Base-by-base conservation (phyloP, 2,888 invertebrate genomes). In the Eupithecia vulgata region DNA sequence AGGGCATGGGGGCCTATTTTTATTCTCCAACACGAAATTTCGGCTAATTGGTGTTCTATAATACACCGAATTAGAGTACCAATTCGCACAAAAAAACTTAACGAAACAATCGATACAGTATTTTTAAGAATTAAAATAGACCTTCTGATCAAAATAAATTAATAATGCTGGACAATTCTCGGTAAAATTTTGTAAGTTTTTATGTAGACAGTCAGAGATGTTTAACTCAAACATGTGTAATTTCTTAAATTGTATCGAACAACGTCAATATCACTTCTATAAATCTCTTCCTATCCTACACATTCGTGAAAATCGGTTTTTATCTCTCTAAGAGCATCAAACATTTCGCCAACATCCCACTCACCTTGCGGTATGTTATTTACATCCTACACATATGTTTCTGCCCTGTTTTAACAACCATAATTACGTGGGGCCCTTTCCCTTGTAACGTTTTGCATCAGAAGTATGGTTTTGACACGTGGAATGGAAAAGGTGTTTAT, bases 341-440 rank as follows among this genome's bases (percentile, higher is more conserved):
- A 37, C 25, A 37, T 65, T 59, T 64, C 45, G 15, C n/a, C 12
- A n/a, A n/a, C 42, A 45, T 34, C 45, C 62, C 35, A 34, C 45
- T 34, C 30, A 57, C 42, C 25, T 21, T 5, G n/a, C 64, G 67
- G 25, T 59, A 72, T 65, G 34, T 72, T 57, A 40, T 68, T 68
- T 70, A 45, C 65, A 34, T 52, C 68, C 61, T n/a, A 52, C 35
- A 62, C 68, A 45, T 70, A 64, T 62, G 30, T 67, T 42, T 68
- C n/a, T 35, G 35, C 57, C 37, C 68, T 62, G 68, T 66, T 74
- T 73, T 72, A 68, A 71, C 71, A 67, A 65, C 68, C 65, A 72
- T 76, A 61, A 74, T 72, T 70, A 71, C 37, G 30, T 30, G 25
- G 68, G 67, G 65, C 37, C 70, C 40, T 69, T 62, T 42, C 64